Evolutionary conservation across 1,140 invertebrate genomes (phyloP), one percentile per base, ranked within the genome.

Genomic region (Pseudomyrmex concolor): DNA sequence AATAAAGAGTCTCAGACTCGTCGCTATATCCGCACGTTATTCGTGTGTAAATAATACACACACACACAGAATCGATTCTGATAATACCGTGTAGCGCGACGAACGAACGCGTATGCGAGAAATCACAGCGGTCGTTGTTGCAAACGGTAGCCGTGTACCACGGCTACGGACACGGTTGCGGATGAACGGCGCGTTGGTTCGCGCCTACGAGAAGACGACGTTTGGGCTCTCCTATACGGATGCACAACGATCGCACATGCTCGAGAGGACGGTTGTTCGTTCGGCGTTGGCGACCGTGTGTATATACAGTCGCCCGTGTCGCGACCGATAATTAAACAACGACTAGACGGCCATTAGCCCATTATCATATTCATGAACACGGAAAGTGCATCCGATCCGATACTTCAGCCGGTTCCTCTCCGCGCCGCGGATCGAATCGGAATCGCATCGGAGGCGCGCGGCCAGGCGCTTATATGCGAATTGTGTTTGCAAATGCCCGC

Each of bases 331-430:
- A 94, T 93, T 93, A 94, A 94, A 93, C 92, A 94, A 93, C 93
- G 91, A 93, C 91, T 91, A 93, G 92, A 73, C 90, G 92, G 89
- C 92, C 93, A 94, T 93, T 93, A 93, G 92, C 91, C 92, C 92
- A 93, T 94, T 93, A 93, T 94, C 93, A 93, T 94, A 94, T 94
- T 94, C 93, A 94, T 93, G 93, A 94, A 94, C 93, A 94, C 88
- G 92, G 92, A 93, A 94, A 93, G 93, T 93, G 93, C 93, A 94
- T 93, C 93, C 91, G 76, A 80, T 59, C 63, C 92, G 92, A 92
- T 93, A 92, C 89, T 90, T 34, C 89, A 88, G 89, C 78, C 87
- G 85, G 84, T 86, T 74, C 19, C 57, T 25, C 1, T 51, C 59
- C 57, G 64, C 78, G 84, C 85, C 2, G 67, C 67, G 10, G 13